Conservation (phyloP, 35 echinoderm and acorn worm species). For the Amphiura filiformis region DNA sequence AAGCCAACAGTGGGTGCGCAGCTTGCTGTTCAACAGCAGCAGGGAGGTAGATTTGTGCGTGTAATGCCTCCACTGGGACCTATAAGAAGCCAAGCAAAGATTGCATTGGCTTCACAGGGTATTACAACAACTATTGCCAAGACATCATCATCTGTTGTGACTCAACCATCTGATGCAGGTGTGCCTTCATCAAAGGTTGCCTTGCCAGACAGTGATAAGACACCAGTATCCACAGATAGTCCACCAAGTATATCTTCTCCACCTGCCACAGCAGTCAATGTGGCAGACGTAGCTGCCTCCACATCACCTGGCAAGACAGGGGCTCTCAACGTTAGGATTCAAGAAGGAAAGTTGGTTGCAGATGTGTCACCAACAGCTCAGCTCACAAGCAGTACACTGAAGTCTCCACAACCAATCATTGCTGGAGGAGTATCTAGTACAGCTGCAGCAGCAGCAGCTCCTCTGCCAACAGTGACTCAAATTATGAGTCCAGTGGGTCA, state of each 20-base stretch:
- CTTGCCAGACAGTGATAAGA: background rate
- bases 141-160: slow-evolving; percentile 1
- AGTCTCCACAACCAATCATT: background rate
- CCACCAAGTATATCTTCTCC: slow-evolving; percentile 18
- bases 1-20: background rate
- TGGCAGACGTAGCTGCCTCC: slow-evolving; percentile 48
- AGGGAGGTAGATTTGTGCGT: slow-evolving; percentile 23
- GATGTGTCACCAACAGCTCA: slow-evolving; percentile 33
- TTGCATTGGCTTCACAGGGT: background rate
- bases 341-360: slow-evolving; percentile 56
- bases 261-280: slow-evolving; percentile 49
- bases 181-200: background rate
- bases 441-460: background rate
- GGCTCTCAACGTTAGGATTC: slow-evolving; percentile 48
- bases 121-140: background rate
- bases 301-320: slow-evolving; percentile 22
- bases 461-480: background rate
- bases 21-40: slow-evolving; percentile 21
- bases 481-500: background rate
- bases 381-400: background rate
- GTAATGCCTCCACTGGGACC: slow-evolving; percentile 66
- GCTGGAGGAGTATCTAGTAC: background rate
- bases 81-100: slow-evolving; percentile 26
- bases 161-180: slow-evolving; percentile 20
- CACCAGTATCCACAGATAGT: background rate